These are phyloP conservation scores for Jacana jacana DNA, from an alignment of 2,113 vertebrate species.

Conservation along the genomic window DNA sequence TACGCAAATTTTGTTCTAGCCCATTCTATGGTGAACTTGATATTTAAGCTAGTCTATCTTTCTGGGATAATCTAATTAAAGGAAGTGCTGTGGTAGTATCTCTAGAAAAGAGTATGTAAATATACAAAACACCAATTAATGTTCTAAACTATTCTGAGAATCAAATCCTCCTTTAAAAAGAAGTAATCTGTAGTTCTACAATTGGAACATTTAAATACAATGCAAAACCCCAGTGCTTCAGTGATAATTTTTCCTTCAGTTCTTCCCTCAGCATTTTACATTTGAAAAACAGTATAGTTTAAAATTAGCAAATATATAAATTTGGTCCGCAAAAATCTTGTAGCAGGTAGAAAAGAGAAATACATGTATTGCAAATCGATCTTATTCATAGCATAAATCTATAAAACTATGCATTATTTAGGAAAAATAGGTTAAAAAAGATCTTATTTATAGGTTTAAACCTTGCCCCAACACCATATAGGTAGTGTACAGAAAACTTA, in stretches of 20 bases:
- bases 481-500: constrained; percentile 57
- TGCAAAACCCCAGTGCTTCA: constrained; percentile 37
- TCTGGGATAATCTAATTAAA: constrained; percentile 37
- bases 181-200: constrained; percentile 45
- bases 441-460: constrained; percentile 84
- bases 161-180: constrained; percentile 70
- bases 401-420: constrained; percentile 80
- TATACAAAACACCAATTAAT: constrained; percentile 32
- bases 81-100: constrained; percentile 10
- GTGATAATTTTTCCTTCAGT: constrained; percentile 28
- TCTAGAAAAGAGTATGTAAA: constrained; percentile 41
- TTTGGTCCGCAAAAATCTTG: constrained; percentile 75
- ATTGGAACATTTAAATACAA: constrained; percentile 41
- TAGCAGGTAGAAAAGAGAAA: constrained; percentile 84
- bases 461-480: constrained; percentile 63
- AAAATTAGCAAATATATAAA: constrained; percentile 75
- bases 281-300: constrained; percentile 56
- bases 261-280: constrained; percentile 7
- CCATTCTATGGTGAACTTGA: constrained; percentile 4
- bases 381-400: constrained; percentile 65
- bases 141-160: constrained; percentile 44
- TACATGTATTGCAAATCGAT: constrained; percentile 70
- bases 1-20: constrained; percentile 8
- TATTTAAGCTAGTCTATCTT: constrained; percentile 28
- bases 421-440: constrained; percentile 83